Conservation (phyloP, 2,797 vertebrate genomes). For the Odontamblyopus lacepedii region DNA sequence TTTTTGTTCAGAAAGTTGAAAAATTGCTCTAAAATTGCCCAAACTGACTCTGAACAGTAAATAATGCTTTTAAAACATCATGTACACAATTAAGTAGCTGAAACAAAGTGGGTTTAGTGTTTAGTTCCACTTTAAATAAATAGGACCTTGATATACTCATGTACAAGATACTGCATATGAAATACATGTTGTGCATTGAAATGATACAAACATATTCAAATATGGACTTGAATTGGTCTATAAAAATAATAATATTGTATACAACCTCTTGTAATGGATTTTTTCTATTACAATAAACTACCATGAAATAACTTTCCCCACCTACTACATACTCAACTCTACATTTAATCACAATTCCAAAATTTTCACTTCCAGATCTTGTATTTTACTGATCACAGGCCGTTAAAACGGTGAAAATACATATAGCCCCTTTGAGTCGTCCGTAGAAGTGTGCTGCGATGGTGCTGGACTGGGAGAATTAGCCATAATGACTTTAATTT, state of each 20-base stretch:
- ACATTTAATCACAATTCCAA: not conserved
- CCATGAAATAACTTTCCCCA: not conserved
- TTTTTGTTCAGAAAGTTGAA: no score
- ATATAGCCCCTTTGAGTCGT: conserved; percentile 5
- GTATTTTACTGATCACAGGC: no score
- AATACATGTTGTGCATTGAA: not conserved
- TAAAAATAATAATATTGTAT: not conserved
- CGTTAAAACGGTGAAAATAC: not conserved
- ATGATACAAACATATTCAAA: not conserved
- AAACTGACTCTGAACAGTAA: no score
- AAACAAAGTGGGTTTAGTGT: no score
- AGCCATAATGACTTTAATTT: conserved; percentile 56
- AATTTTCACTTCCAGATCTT: not conserved
- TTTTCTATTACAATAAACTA: not conserved
- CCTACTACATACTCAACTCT: not conserved
- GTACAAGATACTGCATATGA: not conserved
- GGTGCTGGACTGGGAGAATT: conserved; percentile 43
- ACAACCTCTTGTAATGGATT: not conserved
- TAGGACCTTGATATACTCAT: no score
- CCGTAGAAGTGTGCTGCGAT: not conserved
- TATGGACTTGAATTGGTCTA: no score
- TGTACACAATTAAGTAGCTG: no score
- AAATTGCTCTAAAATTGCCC: no score
- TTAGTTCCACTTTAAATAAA: no score
- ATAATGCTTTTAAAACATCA: no score